Evolutionary conservation across 2,888 invertebrate species (phyloP).

Genomic region (Caenorhabditis auriculariae): DNA sequence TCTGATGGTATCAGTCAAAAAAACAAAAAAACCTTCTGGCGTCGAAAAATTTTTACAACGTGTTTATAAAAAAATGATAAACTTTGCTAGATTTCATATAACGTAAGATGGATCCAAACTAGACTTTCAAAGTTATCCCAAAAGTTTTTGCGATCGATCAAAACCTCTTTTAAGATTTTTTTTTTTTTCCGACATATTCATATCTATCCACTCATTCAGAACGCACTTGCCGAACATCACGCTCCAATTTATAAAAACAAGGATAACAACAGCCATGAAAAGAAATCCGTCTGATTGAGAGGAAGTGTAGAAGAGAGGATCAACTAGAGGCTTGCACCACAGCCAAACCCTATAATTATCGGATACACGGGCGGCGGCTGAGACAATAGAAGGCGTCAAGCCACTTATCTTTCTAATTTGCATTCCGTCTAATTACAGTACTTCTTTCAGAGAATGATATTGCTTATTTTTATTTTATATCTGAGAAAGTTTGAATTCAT

Average conservation of each 20-base stretch:
- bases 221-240: neutral
- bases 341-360: conserved; percentile 27
- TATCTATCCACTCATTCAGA: conserved; percentile 2
- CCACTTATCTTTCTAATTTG: neutral
- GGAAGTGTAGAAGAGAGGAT: too few relatives aligned
- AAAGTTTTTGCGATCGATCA: too few relatives aligned
- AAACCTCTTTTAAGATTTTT: neutral
- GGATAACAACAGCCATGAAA: neutral
- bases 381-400: neutral
- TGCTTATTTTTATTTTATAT: neutral
- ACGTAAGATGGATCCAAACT: too few relatives aligned
- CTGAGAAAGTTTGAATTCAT: neutral
- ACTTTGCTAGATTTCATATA: too few relatives aligned
- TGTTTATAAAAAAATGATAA: too few relatives aligned
- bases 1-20: too few relatives aligned
- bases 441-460: neutral
- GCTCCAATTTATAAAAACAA: neutral
- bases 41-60: too few relatives aligned
- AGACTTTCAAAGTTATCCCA: too few relatives aligned
- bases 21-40: too few relatives aligned
- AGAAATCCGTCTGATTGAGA: conserved; percentile 1
- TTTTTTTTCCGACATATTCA: neutral
- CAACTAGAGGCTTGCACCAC: too few relatives aligned
- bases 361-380: conserved; percentile 12
- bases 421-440: neutral